A percentile compares a stretch with the other conserved stretches of the same genome.
Conservation (phyloP, 2,888 invertebrate genomes). For the Bhutanitis thaidina region DNA sequence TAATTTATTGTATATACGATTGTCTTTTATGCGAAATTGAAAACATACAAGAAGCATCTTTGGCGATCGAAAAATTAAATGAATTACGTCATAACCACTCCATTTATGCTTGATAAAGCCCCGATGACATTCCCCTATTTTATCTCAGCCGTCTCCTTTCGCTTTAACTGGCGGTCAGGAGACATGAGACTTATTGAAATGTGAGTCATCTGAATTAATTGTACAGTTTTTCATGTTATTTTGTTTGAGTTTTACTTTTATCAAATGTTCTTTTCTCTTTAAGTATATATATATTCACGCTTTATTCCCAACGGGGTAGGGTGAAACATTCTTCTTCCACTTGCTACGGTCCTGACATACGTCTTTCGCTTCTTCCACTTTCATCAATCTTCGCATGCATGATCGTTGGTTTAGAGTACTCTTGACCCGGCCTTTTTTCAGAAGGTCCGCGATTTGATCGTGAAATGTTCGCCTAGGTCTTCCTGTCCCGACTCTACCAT, state of each 20-base stretch:
- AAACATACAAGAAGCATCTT: not conserved
- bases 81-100: constrained; percentile 49
- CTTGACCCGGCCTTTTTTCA: no score
- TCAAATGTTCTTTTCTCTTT: not conserved
- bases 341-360: no score
- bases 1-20: not conserved
- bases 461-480: no score
- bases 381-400: no score
- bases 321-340: no score
- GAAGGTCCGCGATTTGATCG: no score
- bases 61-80: constrained; percentile 39
- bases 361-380: no score
- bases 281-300: no score
- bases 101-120: constrained; percentile 40
- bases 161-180: constrained; percentile 31
- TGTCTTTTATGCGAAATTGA: not conserved
- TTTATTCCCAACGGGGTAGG: no score
- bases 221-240: not conserved
- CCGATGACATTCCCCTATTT: constrained; percentile 24
- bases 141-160: constrained; percentile 30
- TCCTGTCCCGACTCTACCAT: no score
- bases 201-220: not conserved
- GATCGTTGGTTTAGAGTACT: no score
- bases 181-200: not conserved
- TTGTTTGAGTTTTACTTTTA: not conserved